These are phyloP conservation scores for Lomographa bimaculata DNA, from an alignment of 2,888 invertebrate genomes.

Conservation along the genomic window DNA sequence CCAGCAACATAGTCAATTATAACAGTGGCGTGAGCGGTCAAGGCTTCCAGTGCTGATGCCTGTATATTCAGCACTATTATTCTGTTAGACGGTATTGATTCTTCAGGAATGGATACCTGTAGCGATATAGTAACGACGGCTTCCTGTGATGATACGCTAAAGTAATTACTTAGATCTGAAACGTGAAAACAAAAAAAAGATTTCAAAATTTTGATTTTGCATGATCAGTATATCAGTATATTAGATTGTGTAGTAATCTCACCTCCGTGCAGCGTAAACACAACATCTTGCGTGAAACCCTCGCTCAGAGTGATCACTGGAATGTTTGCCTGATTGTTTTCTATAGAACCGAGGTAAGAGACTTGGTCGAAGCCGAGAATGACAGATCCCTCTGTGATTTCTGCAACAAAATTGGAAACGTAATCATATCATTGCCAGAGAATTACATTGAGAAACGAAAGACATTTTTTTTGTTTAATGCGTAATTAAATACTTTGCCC, in stretches of 20 bases:
- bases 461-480: too few species aligned
- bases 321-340: constrained; percentile 27
- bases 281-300: constrained; percentile 38
- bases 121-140: constrained; percentile 14
- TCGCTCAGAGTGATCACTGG: constrained; percentile 38
- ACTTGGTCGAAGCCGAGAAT: constrained; percentile 37
- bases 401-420: constrained; percentile 21
- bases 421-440: neutral
- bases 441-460: neutral
- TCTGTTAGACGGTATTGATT: constrained; percentile 35
- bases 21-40: constrained; percentile 40
- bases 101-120: constrained; percentile 34
- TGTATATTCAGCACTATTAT: constrained; percentile 38
- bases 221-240: too few species aligned
- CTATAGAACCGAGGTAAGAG: constrained; percentile 39
- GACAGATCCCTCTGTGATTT: constrained; percentile 12
- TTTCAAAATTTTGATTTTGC: too few species aligned
- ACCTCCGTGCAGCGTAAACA: constrained; percentile 43
- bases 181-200: neutral
- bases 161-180: constrained; percentile 18
- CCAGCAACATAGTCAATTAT: too few species aligned
- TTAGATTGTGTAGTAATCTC: too few species aligned
- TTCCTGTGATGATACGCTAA: constrained; percentile 10
- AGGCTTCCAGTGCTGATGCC: constrained; percentile 35
- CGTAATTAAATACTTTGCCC: too few species aligned